phyloP scores from a whole-genome alignment of 2,113 vertebrate genomes.

The Sinocyclocheilus anophthalmus region DNA sequence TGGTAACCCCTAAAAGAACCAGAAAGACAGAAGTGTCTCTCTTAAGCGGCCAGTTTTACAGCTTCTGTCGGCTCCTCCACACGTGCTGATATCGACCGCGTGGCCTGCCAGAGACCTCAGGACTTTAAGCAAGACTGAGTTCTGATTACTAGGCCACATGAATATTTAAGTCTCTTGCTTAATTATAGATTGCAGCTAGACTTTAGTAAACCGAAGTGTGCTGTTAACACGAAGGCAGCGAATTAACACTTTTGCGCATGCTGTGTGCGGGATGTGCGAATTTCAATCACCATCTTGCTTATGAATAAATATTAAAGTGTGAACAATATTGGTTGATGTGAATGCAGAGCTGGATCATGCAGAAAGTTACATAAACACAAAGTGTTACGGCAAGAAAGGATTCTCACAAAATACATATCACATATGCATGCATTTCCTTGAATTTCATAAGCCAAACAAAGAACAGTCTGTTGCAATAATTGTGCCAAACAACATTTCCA shows the following conservation, averaged over 20 bases:
- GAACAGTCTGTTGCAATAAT: conserved; percentile 8
- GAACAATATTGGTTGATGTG: neutral
- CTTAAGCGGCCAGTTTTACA: conserved; percentile 1
- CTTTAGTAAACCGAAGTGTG: neutral
- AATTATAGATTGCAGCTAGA: conserved; percentile 23
- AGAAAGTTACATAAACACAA: conserved; percentile 15
- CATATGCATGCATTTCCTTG: conserved; percentile 7
- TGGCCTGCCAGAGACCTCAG: conserved; percentile 21
- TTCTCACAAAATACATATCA: neutral
- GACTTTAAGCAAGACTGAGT: conserved; percentile 4
- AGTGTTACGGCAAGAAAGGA: neutral
- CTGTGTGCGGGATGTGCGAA: neutral
- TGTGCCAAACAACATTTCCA: conserved; percentile 19
- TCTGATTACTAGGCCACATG: conserved; percentile 7
- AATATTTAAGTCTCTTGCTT: conserved; percentile 38
- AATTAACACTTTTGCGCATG: neutral
- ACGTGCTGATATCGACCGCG: conserved; percentile 17
- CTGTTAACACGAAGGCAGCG: neutral
- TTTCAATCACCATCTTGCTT: neutral
- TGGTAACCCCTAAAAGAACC: conserved; percentile 14
- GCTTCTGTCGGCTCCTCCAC: neutral
- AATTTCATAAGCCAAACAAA: conserved; percentile 17
- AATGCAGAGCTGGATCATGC: neutral
- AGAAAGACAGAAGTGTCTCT: neutral
- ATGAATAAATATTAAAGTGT: conserved; percentile 14